Evolutionary conservation across 2,797 vertebrate species (phyloP), one percentile per base, ranked within the genome.

Genomic region (Anguilla marmorata): DNA sequence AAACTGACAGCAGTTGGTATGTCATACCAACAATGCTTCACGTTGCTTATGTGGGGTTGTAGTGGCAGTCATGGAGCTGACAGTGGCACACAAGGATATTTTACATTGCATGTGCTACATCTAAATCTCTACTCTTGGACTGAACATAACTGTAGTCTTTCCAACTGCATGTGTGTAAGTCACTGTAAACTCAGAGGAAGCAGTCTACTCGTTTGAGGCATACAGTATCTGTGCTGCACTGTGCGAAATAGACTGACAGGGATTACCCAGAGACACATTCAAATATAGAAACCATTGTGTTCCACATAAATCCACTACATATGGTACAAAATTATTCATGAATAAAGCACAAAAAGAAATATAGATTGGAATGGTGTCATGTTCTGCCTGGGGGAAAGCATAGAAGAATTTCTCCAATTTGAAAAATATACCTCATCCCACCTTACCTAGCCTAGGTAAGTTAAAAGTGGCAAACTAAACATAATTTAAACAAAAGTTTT

Each of bases 291-390:
- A 16, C 74, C 37, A 45, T 37, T 79, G 74, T 30, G 69, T 74
- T 14, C 69, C 14, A 1, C 69, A 30, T 33, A 33, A 30, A 33
- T 74, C 19, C 69, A 30, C 69, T 14, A 74, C 74, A 79, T 41
- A 45, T 21, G 74, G 14, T 19, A 37, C 33, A 45, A 79, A 50
- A 30, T n/a, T 45, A 54, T 30, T 84, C 33, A 41, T 41, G 33
- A 79, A 79, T 79, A 79, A 79, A 41, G 74, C 74, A 45, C 74
- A 79, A 79, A 21, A 79, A 41, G 33, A 79, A 45, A 41, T 79
- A 79, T 30, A 30, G 30, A 69, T 69, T 27, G 27, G 27, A 74
- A 37, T 12, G 69, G 69, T 74, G 27, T 74, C 69, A 12, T 74
- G 27, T 72, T 72, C 11, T 12, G 27, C 30, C n/a, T 37, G 69